phyloP scores from a whole-genome alignment of 2,888 invertebrate genomes.

The Autographa pulchrina region DNA sequence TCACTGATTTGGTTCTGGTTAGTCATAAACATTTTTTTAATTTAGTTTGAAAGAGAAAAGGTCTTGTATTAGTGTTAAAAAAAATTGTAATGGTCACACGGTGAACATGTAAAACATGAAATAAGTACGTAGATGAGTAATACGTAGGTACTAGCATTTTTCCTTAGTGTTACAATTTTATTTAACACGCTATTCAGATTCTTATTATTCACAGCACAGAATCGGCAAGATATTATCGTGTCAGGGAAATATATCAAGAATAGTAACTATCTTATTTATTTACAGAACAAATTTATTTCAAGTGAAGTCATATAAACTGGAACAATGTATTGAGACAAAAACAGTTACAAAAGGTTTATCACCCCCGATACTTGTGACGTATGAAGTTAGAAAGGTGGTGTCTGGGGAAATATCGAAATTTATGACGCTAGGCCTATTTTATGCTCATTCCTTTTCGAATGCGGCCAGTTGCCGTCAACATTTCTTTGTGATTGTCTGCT shows the following conservation, averaged over 20 bases:
- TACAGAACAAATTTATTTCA: constrained; percentile 17
- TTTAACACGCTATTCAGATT: not conserved
- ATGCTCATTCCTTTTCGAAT: constrained; percentile 50
- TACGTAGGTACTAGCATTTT: too few relatives aligned
- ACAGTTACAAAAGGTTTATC: constrained; percentile 48
- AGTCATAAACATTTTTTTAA: too few relatives aligned
- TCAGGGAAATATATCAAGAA: not conserved
- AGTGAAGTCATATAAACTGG: constrained; percentile 29
- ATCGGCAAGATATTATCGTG: not conserved
- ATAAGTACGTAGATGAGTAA: too few relatives aligned
- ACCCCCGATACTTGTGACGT: constrained; percentile 38
- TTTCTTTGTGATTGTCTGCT: constrained; percentile 40
- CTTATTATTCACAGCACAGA: not conserved
- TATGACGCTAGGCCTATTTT: constrained; percentile 50
- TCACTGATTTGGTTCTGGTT: too few relatives aligned
- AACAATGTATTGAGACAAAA: constrained; percentile 25
- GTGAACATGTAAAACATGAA: too few relatives aligned
- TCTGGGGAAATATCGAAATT: constrained; percentile 59
- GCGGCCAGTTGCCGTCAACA: constrained; percentile 33
- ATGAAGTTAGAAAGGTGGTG: constrained; percentile 40
- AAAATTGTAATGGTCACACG: too few relatives aligned
- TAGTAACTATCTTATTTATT: constrained; percentile 15
- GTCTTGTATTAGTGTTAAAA: too few relatives aligned
- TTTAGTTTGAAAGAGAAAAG: too few relatives aligned
- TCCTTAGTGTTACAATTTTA: too few relatives aligned